Evolutionary conservation across 2,888 invertebrate species (phyloP).

Genomic region (Frankliniella fusca): DNA sequence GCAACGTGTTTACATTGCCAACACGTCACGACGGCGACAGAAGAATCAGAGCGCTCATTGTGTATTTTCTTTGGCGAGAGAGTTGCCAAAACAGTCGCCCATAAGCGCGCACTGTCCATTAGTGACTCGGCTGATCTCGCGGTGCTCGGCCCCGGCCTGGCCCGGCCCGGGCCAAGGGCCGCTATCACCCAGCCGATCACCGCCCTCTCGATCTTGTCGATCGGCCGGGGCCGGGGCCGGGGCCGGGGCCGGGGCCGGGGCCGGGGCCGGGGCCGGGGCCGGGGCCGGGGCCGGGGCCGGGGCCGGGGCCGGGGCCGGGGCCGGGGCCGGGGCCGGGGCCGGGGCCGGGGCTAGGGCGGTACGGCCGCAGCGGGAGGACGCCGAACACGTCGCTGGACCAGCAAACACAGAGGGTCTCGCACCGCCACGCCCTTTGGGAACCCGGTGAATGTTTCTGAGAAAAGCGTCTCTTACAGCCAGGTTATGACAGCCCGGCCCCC

Average conservation of each 20-base stretch:
- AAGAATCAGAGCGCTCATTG: not conserved
- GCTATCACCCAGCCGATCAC: too few species aligned
- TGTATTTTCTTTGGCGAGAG: not conserved
- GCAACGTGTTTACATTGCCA: too few species aligned
- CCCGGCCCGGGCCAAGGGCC: too few species aligned
- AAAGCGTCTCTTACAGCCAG: constrained; percentile 14
- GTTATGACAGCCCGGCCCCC: not conserved
- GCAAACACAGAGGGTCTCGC: not conserved
- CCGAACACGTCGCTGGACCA: not conserved
- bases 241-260: too few species aligned
- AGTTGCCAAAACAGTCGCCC: not conserved
- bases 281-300: too few species aligned
- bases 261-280: too few species aligned
- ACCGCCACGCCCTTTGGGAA: constrained; percentile 1
- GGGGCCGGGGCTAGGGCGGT: too few species aligned
- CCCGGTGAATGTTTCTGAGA: constrained; percentile 18
- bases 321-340: too few species aligned
- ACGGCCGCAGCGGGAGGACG: not conserved
- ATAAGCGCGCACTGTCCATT: constrained; percentile 2
- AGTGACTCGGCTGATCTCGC: not conserved
- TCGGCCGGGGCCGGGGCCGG: not conserved
- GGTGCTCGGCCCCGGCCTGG: too few species aligned
- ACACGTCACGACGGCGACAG: too few species aligned
- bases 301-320: too few species aligned
- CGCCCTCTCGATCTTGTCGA: not conserved